phyloP scores from a whole-genome alignment of 2,888 invertebrate species.

The Megamerina dolium region DNA sequence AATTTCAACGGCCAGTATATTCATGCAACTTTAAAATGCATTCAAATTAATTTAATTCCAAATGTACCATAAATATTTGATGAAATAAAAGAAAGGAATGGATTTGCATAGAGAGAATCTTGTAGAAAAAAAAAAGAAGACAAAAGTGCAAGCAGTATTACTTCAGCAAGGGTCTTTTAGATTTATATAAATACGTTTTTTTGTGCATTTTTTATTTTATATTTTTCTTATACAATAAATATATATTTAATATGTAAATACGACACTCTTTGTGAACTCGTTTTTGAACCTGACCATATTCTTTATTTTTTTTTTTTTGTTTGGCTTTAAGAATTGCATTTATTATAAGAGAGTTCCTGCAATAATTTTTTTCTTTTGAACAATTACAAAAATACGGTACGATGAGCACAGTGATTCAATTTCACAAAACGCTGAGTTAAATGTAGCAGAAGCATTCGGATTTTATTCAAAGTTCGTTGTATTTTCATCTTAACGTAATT shows the following conservation, averaged over 20 bases:
- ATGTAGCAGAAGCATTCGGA: no score
- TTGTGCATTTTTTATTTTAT: slow-evolving; percentile 6
- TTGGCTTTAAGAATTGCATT: no score
- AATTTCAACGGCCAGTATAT: slow-evolving; percentile 3
- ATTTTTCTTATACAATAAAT: not conserved
- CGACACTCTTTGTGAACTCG: slow-evolving; percentile 2
- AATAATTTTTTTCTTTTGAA: no score
- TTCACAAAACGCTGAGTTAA: no score
- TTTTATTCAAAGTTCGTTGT: no score
- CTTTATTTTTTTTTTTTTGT: no score
- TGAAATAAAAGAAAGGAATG: slow-evolving; percentile 16
- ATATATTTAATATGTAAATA: slow-evolving; percentile 13
- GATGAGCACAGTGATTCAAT: no score
- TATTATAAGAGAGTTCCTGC: no score
- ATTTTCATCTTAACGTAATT: no score
- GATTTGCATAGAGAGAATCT: slow-evolving; percentile 21
- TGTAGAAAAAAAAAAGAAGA: slow-evolving; percentile 6
- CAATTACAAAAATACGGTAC: no score
- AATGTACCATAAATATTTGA: slow-evolving; percentile 3
- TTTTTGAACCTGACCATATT: no score
- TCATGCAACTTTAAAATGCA: slow-evolving; percentile 9
- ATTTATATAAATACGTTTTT: no score
- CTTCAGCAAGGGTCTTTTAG: slow-evolving; percentile 7
- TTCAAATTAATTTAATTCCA: slow-evolving; percentile 3
- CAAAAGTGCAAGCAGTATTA: slow-evolving; percentile 17